phyloP scores from a whole-genome alignment of 2,888 invertebrate genomes.

The Dendrolimus pini region DNA sequence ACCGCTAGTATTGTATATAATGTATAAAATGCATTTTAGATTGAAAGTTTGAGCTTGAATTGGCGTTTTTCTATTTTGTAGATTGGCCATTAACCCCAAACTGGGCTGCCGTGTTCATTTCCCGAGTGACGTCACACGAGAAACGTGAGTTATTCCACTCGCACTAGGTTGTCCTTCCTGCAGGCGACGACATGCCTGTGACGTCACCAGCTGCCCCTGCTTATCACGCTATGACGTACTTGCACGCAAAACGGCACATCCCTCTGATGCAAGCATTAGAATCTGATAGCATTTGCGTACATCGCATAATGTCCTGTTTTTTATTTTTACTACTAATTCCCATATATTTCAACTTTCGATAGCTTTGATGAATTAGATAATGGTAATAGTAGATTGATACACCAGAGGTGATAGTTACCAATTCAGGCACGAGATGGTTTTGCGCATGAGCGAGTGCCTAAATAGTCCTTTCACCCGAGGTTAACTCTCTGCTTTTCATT shows the following conservation, averaged over 20 bases:
- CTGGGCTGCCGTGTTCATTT: conserved; percentile 74
- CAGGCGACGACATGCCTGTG: conserved; percentile 34
- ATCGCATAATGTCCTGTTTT: too few species aligned
- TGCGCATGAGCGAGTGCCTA: too few species aligned
- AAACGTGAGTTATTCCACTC: conserved; percentile 59
- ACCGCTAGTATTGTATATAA: too few species aligned
- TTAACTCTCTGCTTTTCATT: too few species aligned
- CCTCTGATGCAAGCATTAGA: background rate
- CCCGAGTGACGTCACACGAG: conserved; percentile 70
- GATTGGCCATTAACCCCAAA: conserved; percentile 75
- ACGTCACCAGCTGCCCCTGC: conserved; percentile 34
- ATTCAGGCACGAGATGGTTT: too few species aligned
- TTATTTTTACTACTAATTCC: too few species aligned
- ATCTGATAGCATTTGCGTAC: background rate
- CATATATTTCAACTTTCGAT: too few species aligned
- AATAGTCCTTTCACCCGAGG: too few species aligned
- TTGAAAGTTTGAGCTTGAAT: conserved; percentile 27
- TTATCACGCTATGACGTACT: conserved; percentile 19
- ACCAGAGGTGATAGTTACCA: too few species aligned
- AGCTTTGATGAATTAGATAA: too few species aligned
- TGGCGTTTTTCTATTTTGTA: conserved; percentile 68
- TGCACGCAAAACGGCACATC: conserved; percentile 2
- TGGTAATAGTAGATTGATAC: too few species aligned
- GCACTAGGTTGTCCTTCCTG: conserved; percentile 13
- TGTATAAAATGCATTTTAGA: too few species aligned